phyloP scores from a whole-genome alignment of 2,888 invertebrate species.

The Noctua janthe region DNA sequence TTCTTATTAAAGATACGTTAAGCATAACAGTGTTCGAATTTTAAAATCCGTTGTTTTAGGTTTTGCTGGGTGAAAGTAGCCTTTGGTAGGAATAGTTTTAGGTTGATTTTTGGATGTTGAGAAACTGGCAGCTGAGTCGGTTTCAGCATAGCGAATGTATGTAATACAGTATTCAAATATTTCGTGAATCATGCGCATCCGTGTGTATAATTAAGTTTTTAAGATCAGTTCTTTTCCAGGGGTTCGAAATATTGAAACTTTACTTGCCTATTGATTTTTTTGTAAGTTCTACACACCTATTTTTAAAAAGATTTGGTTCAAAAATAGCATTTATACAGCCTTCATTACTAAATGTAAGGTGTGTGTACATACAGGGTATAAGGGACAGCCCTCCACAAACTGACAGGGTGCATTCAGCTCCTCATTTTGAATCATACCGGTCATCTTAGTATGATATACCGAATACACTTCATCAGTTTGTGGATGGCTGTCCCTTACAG shows the following conservation, averaged over 20 bases:
- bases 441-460: too few relatives aligned
- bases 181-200: conserved; percentile 86
- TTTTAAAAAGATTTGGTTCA: background rate
- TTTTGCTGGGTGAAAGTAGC: conserved; percentile 7
- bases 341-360: too few relatives aligned
- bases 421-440: too few relatives aligned
- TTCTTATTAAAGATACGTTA: conserved; percentile 74
- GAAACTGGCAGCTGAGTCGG: conserved; percentile 61
- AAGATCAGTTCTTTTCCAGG: conserved; percentile 81
- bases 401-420: too few relatives aligned
- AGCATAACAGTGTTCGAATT: conserved; percentile 76
- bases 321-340: too few relatives aligned
- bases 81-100: accelerated
- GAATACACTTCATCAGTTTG: too few relatives aligned
- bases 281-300: background rate
- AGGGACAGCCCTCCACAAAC: too few relatives aligned
- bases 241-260: conserved; percentile 70
- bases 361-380: too few relatives aligned
- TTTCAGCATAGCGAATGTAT: conserved; percentile 79
- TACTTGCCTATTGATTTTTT: conserved; percentile 6
- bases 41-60: conserved; percentile 68
- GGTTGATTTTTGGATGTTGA: conserved; percentile 33
- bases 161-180: conserved; percentile 83
- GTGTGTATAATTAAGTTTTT: conserved; percentile 86
- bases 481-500: too few relatives aligned